These are phyloP conservation scores for Helicoverpa assulta DNA, from an alignment of 2,888 invertebrate genomes.

Conservation along the genomic window DNA sequence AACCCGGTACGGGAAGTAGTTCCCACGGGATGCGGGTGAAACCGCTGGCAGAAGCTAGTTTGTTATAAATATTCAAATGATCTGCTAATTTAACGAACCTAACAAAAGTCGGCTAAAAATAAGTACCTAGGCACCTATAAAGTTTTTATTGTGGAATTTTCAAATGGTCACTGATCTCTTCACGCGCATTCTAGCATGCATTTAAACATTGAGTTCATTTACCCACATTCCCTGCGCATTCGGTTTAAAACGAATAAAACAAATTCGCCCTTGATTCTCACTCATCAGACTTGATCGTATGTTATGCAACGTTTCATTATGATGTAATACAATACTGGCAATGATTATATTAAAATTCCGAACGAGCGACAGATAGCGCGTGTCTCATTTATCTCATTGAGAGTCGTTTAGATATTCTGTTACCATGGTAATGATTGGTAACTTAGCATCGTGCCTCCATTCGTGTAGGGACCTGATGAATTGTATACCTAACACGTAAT, in stretches of 20 bases:
- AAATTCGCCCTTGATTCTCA: background rate
- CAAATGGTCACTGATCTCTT: too few species aligned
- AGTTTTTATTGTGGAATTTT: too few species aligned
- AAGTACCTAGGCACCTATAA: too few species aligned
- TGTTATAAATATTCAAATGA: too few species aligned
- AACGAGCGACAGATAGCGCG: slow-evolving; percentile 17
- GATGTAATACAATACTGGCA: slow-evolving; percentile 24
- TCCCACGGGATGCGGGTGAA: too few species aligned
- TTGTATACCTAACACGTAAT: background rate
- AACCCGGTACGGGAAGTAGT: too few species aligned
- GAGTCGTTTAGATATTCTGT: slow-evolving; percentile 29
- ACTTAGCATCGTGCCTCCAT: slow-evolving; percentile 6
- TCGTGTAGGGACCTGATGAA: background rate
- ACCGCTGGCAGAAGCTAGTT: too few species aligned
- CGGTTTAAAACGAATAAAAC: background rate
- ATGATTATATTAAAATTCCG: slow-evolving; percentile 33
- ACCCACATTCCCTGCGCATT: background rate
- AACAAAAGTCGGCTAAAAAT: too few species aligned
- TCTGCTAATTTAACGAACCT: too few species aligned
- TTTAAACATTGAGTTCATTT: background rate
- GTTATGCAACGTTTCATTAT: slow-evolving; percentile 26
- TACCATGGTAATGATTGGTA: slow-evolving; percentile 23
- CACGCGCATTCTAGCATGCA: background rate
- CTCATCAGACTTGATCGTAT: slow-evolving; percentile 1
- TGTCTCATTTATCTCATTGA: slow-evolving; percentile 33